These are phyloP conservation scores for Bergia puertoricense DNA, from an alignment of 92 coral and sea anemone genomes.

Conservation along the genomic window DNA sequence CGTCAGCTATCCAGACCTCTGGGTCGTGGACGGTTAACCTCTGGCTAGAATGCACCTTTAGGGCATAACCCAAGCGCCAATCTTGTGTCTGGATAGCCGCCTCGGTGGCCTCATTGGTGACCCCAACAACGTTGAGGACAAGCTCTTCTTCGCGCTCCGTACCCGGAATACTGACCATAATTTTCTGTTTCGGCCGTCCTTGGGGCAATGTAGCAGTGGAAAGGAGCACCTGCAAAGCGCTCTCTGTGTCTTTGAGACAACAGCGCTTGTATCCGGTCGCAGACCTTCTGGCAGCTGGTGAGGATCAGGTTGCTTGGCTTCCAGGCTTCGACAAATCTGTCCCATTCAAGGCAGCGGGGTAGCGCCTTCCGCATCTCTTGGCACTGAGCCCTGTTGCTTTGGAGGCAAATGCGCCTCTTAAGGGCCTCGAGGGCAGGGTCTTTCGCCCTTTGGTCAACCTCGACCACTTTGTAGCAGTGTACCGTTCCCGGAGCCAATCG, in stretches of 20 bases:
- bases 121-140: conserved; percentile 3
- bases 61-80: background rate
- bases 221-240: background rate
- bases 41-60: background rate
- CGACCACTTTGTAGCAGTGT: conserved; percentile 19
- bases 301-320: conserved; percentile 14
- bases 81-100: background rate
- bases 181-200: conserved; percentile 14
- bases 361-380: conserved; percentile 36
- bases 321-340: conserved; percentile 22
- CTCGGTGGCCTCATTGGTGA: background rate
- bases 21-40: background rate
- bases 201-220: background rate
- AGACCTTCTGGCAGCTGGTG: conserved; percentile 5
- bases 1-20: background rate
- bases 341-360: conserved; percentile 19
- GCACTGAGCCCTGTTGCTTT: conserved; percentile 20
- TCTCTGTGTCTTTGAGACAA: background rate
- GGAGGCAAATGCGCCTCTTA: background rate
- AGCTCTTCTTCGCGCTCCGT: background rate
- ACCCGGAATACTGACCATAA: conserved; percentile 7
- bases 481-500: background rate
- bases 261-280: conserved; percentile 1
- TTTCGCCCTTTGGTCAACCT: conserved; percentile 4
- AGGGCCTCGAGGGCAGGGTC: background rate